These are phyloP conservation scores for Brachionus koreanus DNA, from an alignment of 1,140 invertebrate species.

Conservation along the genomic window DNA sequence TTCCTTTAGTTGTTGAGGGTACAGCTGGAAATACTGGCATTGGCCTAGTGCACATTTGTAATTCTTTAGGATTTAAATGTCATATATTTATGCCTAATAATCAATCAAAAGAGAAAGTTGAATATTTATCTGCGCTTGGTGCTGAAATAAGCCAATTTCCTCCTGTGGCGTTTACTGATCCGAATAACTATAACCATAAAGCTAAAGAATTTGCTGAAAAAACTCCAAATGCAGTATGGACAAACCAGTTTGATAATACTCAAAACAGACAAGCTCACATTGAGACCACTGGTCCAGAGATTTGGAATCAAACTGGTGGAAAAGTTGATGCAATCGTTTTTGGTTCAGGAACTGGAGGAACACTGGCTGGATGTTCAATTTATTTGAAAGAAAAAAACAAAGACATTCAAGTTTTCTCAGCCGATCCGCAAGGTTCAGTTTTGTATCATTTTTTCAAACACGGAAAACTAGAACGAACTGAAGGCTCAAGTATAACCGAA, in stretches of 20 bases:
- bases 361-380: constrained; percentile 53
- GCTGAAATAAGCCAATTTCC: constrained; percentile 54
- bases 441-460: constrained; percentile 56
- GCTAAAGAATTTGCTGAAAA: constrained; percentile 55
- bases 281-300: constrained; percentile 61
- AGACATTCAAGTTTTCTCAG: constrained; percentile 53
- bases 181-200: constrained; percentile 58
- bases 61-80: constrained; percentile 57
- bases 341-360: constrained; percentile 58
- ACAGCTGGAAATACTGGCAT: constrained; percentile 61
- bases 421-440: constrained; percentile 58
- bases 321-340: constrained; percentile 57
- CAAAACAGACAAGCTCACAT: constrained; percentile 59
- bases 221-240: constrained; percentile 57
- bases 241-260: constrained; percentile 60
- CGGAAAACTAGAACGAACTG: constrained; percentile 55
- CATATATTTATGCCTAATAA: constrained; percentile 60
- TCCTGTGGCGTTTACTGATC: constrained; percentile 54
- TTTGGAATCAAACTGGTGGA: constrained; percentile 59
- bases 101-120: constrained; percentile 58
- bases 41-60: constrained; percentile 58
- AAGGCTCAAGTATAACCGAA: constrained; percentile 56
- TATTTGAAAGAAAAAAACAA: constrained; percentile 57
- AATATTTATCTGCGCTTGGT: constrained; percentile 53
- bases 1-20: constrained; percentile 56